Conservation (phyloP, 2,797 vertebrate genomes). For the Gymnothorax reevesii region DNA sequence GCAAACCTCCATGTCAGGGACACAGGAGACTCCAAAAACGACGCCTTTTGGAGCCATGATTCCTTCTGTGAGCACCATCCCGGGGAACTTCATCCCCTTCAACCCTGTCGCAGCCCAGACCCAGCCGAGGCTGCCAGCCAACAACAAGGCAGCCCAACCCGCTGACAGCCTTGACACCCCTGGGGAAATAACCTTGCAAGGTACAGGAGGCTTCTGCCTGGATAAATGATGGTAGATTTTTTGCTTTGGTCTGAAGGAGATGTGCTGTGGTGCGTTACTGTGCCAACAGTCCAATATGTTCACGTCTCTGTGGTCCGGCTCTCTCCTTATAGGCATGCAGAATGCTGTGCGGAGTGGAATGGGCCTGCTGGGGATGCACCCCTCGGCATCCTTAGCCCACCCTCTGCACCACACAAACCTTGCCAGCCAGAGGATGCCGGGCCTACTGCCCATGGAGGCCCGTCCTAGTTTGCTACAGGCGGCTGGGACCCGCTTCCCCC, state of each 20-base stretch:
- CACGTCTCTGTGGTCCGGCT: not conserved
- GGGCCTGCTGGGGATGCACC: constrained; percentile 86
- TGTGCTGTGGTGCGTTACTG: not conserved
- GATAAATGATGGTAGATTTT: not conserved
- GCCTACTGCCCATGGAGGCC: constrained; percentile 87
- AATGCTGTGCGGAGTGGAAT: constrained; percentile 79
- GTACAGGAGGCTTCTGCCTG: constrained; percentile 46
- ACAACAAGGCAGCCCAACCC: constrained; percentile 63
- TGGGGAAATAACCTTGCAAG: constrained; percentile 73
- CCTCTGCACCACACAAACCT: constrained; percentile 82
- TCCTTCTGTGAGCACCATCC: constrained; percentile 80
- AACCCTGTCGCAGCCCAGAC: constrained; percentile 77
- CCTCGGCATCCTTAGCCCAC: constrained; percentile 79
- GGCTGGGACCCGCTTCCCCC: constrained; percentile 75
- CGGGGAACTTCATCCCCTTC: constrained; percentile 82
- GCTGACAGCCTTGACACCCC: constrained; percentile 67
- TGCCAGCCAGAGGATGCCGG: constrained; percentile 83
- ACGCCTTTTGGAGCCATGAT: constrained; percentile 83
- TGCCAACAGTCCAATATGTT: not conserved
- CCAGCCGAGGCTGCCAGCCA: constrained; percentile 53
- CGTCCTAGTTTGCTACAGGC: constrained; percentile 85
- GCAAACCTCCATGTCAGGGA: constrained; percentile 78
- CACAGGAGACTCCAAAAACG: constrained; percentile 88
- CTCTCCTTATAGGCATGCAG: constrained; percentile 69
- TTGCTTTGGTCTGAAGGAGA: not conserved